Percentiles rank a stretch among this genome's conserved stretches.
These are phyloP conservation scores for Echinops telfairi DNA, from an alignment of 2,113 vertebrate species.

Conservation along the genomic window DNA sequence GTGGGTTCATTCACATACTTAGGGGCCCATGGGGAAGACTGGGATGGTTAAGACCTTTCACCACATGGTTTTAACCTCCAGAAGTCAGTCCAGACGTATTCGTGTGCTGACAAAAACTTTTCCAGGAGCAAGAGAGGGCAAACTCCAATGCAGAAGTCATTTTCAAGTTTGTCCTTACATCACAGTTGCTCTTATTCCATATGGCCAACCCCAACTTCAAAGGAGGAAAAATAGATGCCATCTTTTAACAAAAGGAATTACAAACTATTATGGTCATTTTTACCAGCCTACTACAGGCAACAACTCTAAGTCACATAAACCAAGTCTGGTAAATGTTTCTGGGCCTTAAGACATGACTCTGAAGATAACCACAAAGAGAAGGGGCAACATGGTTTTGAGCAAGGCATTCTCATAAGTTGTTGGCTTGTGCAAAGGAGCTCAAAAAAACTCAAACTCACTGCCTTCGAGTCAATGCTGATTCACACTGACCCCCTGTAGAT, in stretches of 20 bases:
- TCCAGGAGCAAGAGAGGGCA: neutral
- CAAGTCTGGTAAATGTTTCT: slow-evolving; percentile 28
- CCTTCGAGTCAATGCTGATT: too few species aligned
- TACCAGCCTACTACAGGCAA: neutral
- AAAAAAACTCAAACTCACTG: too few species aligned
- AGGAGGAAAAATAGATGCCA: neutral
- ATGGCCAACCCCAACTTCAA: slow-evolving; percentile 37
- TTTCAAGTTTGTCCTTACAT: neutral
- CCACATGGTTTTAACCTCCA: neutral
- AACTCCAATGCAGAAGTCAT: neutral
- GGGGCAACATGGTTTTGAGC: neutral
- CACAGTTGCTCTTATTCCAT: neutral
- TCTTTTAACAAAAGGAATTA: neutral
- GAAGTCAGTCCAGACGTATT: neutral
- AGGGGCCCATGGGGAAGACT: neutral
- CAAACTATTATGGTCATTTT: slow-evolving; percentile 46
- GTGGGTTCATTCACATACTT: neutral
- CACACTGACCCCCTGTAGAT: too few species aligned
- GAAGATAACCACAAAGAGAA: slow-evolving; percentile 44
- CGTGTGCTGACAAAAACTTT: slow-evolving; percentile 10
- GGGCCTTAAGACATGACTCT: slow-evolving; percentile 36
- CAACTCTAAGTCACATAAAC: slow-evolving; percentile 36
- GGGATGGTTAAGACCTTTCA: neutral
- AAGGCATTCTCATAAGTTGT: slow-evolving; percentile 23
- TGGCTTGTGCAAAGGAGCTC: neutral